Conservation (phyloP, 2,113 vertebrate genomes). For the Jaculus jaculus region DNA sequence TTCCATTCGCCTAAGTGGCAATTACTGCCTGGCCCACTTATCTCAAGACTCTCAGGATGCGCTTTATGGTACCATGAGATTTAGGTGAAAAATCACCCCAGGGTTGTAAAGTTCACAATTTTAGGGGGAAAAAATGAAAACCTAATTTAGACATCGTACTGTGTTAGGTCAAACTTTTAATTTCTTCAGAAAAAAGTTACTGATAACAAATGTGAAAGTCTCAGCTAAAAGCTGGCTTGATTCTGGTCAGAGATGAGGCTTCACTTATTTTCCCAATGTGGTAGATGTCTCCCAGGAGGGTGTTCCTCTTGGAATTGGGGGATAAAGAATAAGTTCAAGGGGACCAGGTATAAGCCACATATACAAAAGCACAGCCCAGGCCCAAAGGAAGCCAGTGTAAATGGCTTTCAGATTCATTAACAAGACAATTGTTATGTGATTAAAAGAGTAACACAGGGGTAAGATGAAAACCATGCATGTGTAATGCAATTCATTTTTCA, state of each 20-base stretch:
- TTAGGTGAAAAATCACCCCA: slow-evolving; percentile 9
- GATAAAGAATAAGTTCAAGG: neutral
- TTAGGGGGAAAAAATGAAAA: neutral
- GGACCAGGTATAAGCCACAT: neutral
- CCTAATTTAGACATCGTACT: neutral
- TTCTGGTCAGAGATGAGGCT: neutral
- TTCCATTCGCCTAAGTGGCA: neutral
- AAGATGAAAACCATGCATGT: slow-evolving; percentile 79
- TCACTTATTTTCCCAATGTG: neutral
- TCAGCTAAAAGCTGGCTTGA: neutral
- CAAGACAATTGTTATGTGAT: slow-evolving; percentile 81
- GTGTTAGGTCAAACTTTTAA: neutral
- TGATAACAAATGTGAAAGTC: neutral
- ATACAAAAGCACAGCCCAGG: neutral
- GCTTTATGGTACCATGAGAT: neutral
- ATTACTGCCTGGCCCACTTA: neutral
- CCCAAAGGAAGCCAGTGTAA: slow-evolving; percentile 53
- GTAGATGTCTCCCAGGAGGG: neutral
- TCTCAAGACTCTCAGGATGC: neutral
- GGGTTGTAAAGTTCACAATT: neutral
- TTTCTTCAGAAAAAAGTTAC: slow-evolving; percentile 29
- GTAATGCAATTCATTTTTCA: slow-evolving; percentile 82
- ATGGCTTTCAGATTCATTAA: slow-evolving; percentile 77
- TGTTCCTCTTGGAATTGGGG: neutral
- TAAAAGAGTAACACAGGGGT: slow-evolving; percentile 80